A percentile compares a stretch with the other conserved stretches of the same genome.
These are phyloP conservation scores for Coleophora flavipennella DNA, from an alignment of 2,888 invertebrate species.

Conservation along the genomic window DNA sequence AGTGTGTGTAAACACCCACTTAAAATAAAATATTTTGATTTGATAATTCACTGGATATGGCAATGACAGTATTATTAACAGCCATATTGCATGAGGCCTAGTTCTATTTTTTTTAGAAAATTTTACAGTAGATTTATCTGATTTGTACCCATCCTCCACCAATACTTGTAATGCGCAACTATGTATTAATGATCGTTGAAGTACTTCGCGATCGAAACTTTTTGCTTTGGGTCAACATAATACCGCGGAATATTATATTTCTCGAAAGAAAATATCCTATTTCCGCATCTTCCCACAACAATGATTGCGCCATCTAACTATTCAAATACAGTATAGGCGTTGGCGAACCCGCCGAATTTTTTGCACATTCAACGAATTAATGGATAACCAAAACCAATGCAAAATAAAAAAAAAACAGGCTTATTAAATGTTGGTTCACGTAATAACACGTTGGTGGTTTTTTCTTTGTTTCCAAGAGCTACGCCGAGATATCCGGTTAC, in stretches of 20 bases:
- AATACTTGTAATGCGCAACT: constrained; percentile 12
- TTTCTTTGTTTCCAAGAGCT: constrained; percentile 67
- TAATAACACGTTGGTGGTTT: constrained; percentile 71
- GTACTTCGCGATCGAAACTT: constrained; percentile 41
- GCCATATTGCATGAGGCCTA: too few relatives aligned
- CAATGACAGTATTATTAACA: too few relatives aligned
- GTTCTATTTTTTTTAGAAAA: too few relatives aligned
- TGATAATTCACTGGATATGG: too few relatives aligned
- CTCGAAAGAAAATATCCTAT: constrained; percentile 73
- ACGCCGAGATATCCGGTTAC: constrained; percentile 68
- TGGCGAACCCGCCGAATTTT: constrained; percentile 53
- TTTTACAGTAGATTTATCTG: too few relatives aligned
- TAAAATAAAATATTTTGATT: too few relatives aligned
- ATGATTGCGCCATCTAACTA: constrained; percentile 64
- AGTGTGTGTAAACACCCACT: too few relatives aligned
- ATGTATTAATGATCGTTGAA: constrained; percentile 34
- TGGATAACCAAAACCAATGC: constrained; percentile 68
- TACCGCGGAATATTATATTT: constrained; percentile 66
- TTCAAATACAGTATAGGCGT: constrained; percentile 62
- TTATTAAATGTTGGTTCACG: constrained; percentile 72
- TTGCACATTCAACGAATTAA: constrained; percentile 62
- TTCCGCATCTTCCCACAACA: constrained; percentile 73
- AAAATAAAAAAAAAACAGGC: constrained; percentile 68
- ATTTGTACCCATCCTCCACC: neutral
- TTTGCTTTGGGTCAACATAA: constrained; percentile 61